These are phyloP conservation scores for Drosophila quadrilineata DNA, from an alignment of 1,140 invertebrate genomes.

Conservation along the genomic window DNA sequence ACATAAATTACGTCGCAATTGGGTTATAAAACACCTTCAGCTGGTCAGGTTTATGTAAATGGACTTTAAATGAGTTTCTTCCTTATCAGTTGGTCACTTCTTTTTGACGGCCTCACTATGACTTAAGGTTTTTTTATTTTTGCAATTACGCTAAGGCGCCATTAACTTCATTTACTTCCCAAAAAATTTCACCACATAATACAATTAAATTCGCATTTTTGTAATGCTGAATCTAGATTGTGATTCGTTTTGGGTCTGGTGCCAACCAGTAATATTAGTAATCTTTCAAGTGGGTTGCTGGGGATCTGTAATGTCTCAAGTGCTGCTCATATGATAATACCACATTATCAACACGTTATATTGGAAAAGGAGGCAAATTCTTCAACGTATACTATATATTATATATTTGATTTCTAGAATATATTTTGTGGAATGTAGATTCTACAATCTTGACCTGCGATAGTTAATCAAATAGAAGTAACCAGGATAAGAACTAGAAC, in stretches of 20 bases:
- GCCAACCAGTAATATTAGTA: slow-evolving; percentile 4
- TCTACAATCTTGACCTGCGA: no score
- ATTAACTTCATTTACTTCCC: neutral
- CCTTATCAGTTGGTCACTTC: slow-evolving; percentile 13
- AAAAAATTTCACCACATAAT: slow-evolving; percentile 9
- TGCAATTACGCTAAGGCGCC: neutral
- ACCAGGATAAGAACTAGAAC: no score
- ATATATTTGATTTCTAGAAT: no score
- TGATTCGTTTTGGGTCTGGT: neutral
- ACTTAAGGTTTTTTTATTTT: slow-evolving; percentile 7
- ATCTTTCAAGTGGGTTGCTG: slow-evolving; percentile 36
- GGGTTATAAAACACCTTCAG: neutral
- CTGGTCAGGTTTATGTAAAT: slow-evolving; percentile 18
- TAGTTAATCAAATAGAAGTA: no score
- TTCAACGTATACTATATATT: no score
- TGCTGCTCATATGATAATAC: neutral
- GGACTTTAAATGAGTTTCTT: slow-evolving; percentile 6
- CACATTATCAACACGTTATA: neutral
- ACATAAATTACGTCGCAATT: slow-evolving; percentile 16
- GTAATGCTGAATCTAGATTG: neutral
- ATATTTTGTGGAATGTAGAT: no score
- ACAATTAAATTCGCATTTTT: neutral
- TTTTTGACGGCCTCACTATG: slow-evolving; percentile 34
- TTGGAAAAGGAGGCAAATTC: neutral
- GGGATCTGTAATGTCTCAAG: slow-evolving; percentile 2